Evolutionary conservation across 2,888 invertebrate species (phyloP).

Genomic region (Drosophila mulleri): DNA sequence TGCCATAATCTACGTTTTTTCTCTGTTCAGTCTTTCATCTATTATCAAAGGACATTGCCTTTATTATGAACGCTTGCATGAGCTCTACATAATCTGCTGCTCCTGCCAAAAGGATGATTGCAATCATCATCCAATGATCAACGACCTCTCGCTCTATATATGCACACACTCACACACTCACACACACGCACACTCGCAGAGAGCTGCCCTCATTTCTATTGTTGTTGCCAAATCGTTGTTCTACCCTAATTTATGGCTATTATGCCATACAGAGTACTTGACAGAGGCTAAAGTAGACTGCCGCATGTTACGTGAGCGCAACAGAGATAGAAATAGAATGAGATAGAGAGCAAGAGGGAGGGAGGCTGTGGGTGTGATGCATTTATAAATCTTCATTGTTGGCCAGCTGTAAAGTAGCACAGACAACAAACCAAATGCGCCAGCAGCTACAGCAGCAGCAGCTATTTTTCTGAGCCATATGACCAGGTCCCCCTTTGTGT

Average conservation of each 20-base stretch:
- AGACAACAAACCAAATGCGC: conserved; percentile 74
- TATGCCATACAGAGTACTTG: conserved; percentile 67
- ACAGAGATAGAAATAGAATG: background rate
- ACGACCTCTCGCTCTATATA: conserved; percentile 35
- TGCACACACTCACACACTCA: background rate
- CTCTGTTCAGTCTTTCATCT: background rate
- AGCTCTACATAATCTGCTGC: conserved; percentile 28
- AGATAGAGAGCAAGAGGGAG: background rate
- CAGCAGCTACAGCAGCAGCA: conserved; percentile 26
- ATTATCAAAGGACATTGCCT: conserved; percentile 11
- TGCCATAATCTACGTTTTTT: background rate
- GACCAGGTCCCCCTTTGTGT: conserved; percentile 45
- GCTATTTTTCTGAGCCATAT: conserved; percentile 58
- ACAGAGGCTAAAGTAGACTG: conserved; percentile 48
- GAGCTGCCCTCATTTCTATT: conserved; percentile 49
- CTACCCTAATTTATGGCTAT: conserved; percentile 76
- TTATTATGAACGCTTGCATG: conserved; percentile 18
- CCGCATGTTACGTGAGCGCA: conserved; percentile 41
- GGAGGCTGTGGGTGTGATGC: conserved; percentile 38
- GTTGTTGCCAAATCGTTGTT: conserved; percentile 69
- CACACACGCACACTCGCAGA: background rate
- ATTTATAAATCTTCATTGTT: conserved; percentile 79
- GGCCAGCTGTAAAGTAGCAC: conserved; percentile 75
- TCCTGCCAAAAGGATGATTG: conserved; percentile 23
- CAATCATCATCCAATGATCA: conserved; percentile 60